phyloP scores from a whole-genome alignment of 2,888 invertebrate genomes.

The Ditula angustiorana region DNA sequence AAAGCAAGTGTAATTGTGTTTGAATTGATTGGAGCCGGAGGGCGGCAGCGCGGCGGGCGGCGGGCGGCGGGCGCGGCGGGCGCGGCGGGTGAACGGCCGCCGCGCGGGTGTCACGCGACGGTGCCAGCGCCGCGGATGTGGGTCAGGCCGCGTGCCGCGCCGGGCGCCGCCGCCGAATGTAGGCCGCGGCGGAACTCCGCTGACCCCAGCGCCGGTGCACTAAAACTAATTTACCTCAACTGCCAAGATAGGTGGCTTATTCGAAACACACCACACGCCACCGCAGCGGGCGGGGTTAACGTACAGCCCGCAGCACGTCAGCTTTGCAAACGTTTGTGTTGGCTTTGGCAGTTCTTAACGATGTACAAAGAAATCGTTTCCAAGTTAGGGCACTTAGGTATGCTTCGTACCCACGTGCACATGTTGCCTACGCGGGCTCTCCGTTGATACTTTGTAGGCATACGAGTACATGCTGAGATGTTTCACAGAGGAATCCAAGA shows the following conservation, averaged over 20 bases:
- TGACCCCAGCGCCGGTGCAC: conserved; percentile 41
- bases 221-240: conserved; percentile 22
- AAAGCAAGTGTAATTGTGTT: conserved; percentile 35
- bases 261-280: not conserved
- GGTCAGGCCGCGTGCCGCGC: conserved; percentile 75
- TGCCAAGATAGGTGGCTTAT: conserved; percentile 11
- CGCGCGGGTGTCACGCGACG: conserved; percentile 71
- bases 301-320: not conserved
- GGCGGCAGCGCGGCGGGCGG: conserved; percentile 43
- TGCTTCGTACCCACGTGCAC: too few species aligned
- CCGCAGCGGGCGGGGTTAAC: not conserved
- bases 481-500: not conserved
- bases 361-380: not conserved
- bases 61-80: conserved; percentile 49
- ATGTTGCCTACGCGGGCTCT: not conserved
- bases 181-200: conserved; percentile 45
- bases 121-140: conserved; percentile 70
- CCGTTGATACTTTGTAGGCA: not conserved
- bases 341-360: not conserved
- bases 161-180: conserved; percentile 52
- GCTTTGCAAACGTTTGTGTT: not conserved
- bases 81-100: conserved; percentile 64
- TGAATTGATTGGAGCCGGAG: conserved; percentile 27
- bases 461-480: too few species aligned
- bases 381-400: not conserved